Conservation (phyloP, 2,113 vertebrate genomes). For the Lethenteron reissneri region DNA sequence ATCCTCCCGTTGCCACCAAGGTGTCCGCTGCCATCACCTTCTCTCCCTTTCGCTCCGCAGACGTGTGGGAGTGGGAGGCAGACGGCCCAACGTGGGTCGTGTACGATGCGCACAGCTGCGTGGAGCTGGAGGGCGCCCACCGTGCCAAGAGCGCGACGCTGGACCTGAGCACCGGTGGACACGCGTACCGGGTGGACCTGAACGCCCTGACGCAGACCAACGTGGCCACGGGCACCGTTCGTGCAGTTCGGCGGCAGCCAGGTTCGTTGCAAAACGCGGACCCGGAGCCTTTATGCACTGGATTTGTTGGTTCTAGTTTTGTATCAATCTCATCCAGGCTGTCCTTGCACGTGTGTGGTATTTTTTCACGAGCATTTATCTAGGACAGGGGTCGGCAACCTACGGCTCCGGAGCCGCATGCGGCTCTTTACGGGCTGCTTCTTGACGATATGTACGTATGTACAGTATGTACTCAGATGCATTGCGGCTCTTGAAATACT, state of each 20-base stretch:
- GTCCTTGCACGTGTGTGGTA: too few species aligned
- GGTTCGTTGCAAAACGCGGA: neutral
- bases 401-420: too few species aligned
- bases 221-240: slow-evolving; percentile 19
- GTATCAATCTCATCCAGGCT: too few species aligned
- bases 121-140: slow-evolving; percentile 20
- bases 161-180: slow-evolving; percentile 16
- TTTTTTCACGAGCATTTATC: too few species aligned
- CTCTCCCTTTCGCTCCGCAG: slow-evolving; percentile 13
- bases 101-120: slow-evolving; percentile 19
- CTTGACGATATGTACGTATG: too few species aligned
- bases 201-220: slow-evolving; percentile 37
- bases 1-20: neutral
- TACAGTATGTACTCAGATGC: too few species aligned
- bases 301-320: too few species aligned
- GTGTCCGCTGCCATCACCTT: neutral
- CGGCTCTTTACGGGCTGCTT: too few species aligned
- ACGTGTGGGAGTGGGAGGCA: slow-evolving; percentile 33
- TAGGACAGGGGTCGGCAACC: too few species aligned
- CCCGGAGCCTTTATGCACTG: neutral
- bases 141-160: slow-evolving; percentile 13
- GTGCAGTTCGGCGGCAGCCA: too few species aligned
- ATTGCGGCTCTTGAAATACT: too few species aligned
- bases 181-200: slow-evolving; percentile 25
- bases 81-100: slow-evolving; percentile 26